A percentile compares a stretch with the other conserved stretches of the same genome.
Conservation (phyloP, 35 echinoderm and acorn worm genomes). For the Stichopus chloronotus region DNA sequence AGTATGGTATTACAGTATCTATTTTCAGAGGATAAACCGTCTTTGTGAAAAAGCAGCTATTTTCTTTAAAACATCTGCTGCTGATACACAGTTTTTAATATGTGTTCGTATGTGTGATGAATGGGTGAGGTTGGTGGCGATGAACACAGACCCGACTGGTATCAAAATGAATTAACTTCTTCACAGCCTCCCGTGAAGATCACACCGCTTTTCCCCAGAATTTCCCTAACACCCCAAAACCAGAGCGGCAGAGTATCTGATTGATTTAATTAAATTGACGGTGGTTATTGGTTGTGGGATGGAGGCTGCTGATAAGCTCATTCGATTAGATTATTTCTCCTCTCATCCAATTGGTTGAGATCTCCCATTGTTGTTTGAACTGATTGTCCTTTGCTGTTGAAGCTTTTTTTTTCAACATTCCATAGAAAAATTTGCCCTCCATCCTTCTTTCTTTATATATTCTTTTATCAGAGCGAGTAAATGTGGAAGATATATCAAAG, state of each 20-base stretch:
- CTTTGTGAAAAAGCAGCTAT: too few relatives aligned
- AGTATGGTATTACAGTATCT: too few relatives aligned
- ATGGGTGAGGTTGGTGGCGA: neutral
- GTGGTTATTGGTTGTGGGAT: neutral
- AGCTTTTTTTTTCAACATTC: neutral
- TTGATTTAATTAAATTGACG: slow-evolving; percentile 5
- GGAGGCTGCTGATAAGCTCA: neutral
- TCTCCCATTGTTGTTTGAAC: neutral
- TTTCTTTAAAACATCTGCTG: too few relatives aligned
- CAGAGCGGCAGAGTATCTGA: slow-evolving; percentile 16
- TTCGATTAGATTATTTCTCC: neutral
- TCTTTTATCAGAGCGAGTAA: too few relatives aligned
- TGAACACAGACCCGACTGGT: neutral
- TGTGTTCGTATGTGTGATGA: neutral
- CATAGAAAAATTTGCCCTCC: neutral
- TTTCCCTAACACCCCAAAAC: neutral
- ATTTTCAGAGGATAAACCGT: too few relatives aligned
- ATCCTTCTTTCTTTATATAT: too few relatives aligned
- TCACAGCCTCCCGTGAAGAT: neutral
- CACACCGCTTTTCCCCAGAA: neutral
- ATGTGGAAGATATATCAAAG: too few relatives aligned
- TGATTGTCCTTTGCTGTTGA: slow-evolving; percentile 8
- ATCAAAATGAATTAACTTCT: neutral
- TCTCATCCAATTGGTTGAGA: neutral
- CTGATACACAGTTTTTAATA: neutral